phyloP scores from a whole-genome alignment of 2,888 invertebrate species.

The Lucinisca nassula region DNA sequence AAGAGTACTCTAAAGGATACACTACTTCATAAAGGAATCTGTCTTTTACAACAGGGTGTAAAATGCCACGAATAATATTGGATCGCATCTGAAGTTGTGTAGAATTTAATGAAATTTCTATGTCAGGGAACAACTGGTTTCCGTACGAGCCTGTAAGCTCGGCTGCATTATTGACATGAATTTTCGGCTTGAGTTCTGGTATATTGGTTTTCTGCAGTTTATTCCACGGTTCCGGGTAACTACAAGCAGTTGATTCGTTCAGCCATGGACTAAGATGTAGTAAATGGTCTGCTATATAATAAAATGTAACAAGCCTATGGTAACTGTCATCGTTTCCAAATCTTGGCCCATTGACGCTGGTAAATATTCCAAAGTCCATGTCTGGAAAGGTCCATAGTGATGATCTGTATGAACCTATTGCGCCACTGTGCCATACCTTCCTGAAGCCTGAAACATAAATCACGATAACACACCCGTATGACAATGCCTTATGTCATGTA shows the following conservation, averaged over 20 bases:
- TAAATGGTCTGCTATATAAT: background rate
- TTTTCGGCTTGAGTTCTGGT: background rate
- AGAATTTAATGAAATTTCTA: background rate
- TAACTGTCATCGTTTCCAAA: background rate
- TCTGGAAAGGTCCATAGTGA: constrained; percentile 47
- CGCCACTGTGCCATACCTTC: constrained; percentile 49
- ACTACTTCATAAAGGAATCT: background rate
- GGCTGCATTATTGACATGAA: background rate
- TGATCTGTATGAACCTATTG: constrained; percentile 45
- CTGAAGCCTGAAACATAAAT: too few species aligned
- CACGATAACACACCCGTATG: too few species aligned
- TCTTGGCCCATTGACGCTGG: constrained; percentile 48
- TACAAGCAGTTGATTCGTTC: background rate
- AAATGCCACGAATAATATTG: background rate
- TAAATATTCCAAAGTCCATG: constrained; percentile 45
- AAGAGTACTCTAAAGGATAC: background rate
- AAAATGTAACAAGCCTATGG: background rate
- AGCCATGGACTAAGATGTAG: background rate
- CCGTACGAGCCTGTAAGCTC: background rate
- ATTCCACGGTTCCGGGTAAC: background rate
- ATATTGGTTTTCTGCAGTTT: background rate
- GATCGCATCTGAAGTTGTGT: background rate
- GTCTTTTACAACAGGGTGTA: background rate
- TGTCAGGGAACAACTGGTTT: background rate
- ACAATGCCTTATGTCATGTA: too few species aligned